phyloP scores from a whole-genome alignment of 1,140 invertebrate genomes.

The Trypoxylus dichotomus region DNA sequence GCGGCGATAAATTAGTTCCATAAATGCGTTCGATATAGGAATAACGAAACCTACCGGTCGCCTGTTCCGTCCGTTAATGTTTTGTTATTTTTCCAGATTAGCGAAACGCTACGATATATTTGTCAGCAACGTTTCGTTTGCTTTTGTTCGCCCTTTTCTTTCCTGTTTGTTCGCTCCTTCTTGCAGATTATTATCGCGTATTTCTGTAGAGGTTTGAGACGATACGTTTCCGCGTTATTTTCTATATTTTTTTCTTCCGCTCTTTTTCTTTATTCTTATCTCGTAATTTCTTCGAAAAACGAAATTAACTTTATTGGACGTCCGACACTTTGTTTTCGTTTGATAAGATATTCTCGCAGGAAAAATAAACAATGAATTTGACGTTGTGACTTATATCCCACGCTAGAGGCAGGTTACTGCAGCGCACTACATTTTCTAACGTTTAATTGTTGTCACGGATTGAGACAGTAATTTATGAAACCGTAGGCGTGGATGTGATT shows the following conservation, averaged over 20 bases:
- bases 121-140: neutral
- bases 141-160: neutral
- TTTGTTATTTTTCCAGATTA: constrained; percentile 21
- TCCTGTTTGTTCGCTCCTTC: neutral
- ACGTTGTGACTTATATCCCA: too few species aligned
- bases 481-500: too few species aligned
- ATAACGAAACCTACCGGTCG: neutral
- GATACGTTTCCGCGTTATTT: neutral
- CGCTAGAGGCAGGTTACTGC: too few species aligned
- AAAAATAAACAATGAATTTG: too few species aligned
- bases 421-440: too few species aligned
- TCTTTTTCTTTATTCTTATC: neutral
- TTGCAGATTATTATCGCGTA: neutral
- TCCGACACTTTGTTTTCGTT: too few species aligned
- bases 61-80: neutral
- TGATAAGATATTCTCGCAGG: too few species aligned
- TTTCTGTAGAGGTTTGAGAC: neutral
- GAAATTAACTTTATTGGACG: neutral
- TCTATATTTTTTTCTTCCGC: too few species aligned
- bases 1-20: constrained; percentile 10
- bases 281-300: neutral
- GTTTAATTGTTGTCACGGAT: too few species aligned
- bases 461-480: too few species aligned
- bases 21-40: constrained; percentile 8
- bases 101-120: neutral